Evolutionary conservation across 2,113 vertebrate genomes (phyloP), one percentile per base, ranked within the genome.

Genomic region (Scomber scombrus): DNA sequence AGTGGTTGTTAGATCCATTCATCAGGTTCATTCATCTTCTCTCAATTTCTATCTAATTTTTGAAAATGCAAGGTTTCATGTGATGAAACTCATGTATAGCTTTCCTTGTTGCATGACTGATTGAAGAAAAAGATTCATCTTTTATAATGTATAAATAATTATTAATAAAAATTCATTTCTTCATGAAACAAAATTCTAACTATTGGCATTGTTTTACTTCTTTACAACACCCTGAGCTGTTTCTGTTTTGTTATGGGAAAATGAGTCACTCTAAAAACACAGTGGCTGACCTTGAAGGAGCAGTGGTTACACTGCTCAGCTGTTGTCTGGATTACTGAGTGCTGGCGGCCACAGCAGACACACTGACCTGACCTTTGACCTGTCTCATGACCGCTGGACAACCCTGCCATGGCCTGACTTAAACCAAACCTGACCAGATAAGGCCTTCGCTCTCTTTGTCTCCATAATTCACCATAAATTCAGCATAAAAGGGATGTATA

Each of bases 241-340:
- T 7, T 72, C n/a, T 16, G 52, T 18, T 26, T 49, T 34, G 23
- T 57, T 31, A 3, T 54, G 29, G 54, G 45, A 4, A 65, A 60
- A 47, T 5, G 16, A 50, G 34, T 12, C 15, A 18, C 12, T 19
- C 46, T 23, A 75, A 46, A 55, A 74, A 54, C 51, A 1, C 0
- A 1, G 45, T 31, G 52, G 43, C 21, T 23, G 69, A 85, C 85
- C 73, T 86, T 60, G 56, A 64, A 1, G 31, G 21, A 40, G 74
- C 71, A 50, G 71, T 3, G 5, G 66, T 69, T 26, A 3, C 60
- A 18, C 31, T 3, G 46, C 82, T 84, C 89, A 91, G 90, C 91
- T 93, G 92, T 81, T 46, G 85, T 84, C 82, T 85, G 76, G 58
- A 70, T 85, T 62, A 65, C 61, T 10, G 69, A 67, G 14, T 19